Evolutionary conservation across 2,888 invertebrate species (phyloP), one percentile per base, ranked within the genome.

Genomic region (Apoda limacodes): DNA sequence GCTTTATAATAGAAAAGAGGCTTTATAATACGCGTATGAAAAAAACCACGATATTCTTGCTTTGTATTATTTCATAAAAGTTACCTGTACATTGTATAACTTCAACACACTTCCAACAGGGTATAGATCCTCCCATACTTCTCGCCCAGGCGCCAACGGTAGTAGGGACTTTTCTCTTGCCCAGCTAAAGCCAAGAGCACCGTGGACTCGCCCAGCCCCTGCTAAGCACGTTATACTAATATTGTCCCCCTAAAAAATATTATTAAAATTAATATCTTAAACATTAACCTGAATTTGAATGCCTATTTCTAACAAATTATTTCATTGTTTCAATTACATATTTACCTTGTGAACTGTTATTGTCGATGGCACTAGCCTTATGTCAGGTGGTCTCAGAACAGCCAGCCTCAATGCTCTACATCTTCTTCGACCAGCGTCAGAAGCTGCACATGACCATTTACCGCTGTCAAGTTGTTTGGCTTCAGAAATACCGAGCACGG

Each of bases 51-150:
- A n/a, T n/a, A n/a, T n/a, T n/a, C n/a, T n/a, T n/a, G n/a, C n/a
- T n/a, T n/a, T n/a, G n/a, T n/a, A n/a, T n/a, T n/a, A n/a, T n/a
- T n/a, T n/a, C n/a, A n/a, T 17, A 7, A 17, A 17, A 17, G 7
- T 17, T 17, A 90, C 91, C 82, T 90, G 89, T 25, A 89, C 86
- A 46, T 88, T 89, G 46, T 86, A 87, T 14, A 93, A 86, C 55
- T 90, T 89, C 4, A 93, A 71, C 31, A 93, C 89, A 50, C 90
- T 92, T 5, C 93, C 93, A 34, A 89, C 88, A 1, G 93, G 93
- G 60, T 88, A 90, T 13, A 93, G 78, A 52, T 93, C 92, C 56
- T 93, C 93, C 87, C 92, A 92, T 46, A 90, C 89, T 50, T 90
- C 90, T n/a, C 83, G 82, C 4, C 88, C 88, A 0, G 89, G 89